Evolutionary conservation across 2,113 vertebrate genomes (phyloP), one percentile per base, ranked within the genome.

Genomic region (Elephantulus edwardii): DNA sequence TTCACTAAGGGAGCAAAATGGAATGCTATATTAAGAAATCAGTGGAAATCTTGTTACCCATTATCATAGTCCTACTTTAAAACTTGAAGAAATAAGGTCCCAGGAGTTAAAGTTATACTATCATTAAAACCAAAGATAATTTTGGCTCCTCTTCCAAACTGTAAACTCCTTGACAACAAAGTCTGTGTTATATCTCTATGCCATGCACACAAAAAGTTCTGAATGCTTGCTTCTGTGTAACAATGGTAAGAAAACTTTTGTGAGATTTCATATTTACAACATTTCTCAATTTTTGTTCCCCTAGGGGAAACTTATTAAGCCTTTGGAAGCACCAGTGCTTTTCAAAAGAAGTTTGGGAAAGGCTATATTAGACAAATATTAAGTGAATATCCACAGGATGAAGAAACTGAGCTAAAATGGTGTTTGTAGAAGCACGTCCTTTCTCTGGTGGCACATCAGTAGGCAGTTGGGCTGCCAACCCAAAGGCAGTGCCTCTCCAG

Each of bases 311-410:
- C 17, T 52, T 66, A 54, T 6, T 28, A 91, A 75, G 83, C 8
- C 17, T 71, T 58, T n/a, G 80, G 81, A 19, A 17, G 24, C 35
- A 70, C 42, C 6, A 54, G 33, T 16, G 19, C 44, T 74, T 81
- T 95, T 83, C n/a, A 91, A 66, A 93, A 6, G 42, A 83, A 86
- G 20, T 89, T 80, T 68, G 81, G 54, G 35, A 90, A 91, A 90
- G 33, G 24, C 28, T 58, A 3, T 68, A 30, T 72, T 78, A 35
- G 62, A 72, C n/a, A 64, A 92, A 81, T 28, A 28, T 80, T 71
- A 56, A 60, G 7, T 40, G 38, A 50, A 33, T n/a, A 22, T 12
- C 17, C 56, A 46, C 22, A 19, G 1, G 62, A 62, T 35, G 4
- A 33, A 82, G 26, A 72, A 30, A 44, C 14, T 33, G 42, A 5